Conservation (phyloP, 2,797 vertebrate genomes). For the Hydrolagus colliei region DNA sequence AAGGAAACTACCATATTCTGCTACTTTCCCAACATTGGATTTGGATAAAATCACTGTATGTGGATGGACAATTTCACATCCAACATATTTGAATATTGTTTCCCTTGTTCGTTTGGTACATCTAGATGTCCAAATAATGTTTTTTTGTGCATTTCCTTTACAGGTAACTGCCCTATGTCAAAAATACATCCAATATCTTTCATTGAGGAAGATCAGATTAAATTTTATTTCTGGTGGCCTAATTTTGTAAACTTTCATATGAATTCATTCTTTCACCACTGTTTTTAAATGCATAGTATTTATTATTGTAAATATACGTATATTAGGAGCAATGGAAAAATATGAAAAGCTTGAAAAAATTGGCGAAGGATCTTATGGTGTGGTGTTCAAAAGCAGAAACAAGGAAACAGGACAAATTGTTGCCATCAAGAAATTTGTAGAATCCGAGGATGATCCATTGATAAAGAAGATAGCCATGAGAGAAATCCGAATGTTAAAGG, state of each 20-base stretch:
- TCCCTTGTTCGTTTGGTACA: too few relatives aligned
- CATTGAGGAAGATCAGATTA: neutral
- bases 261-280: too few relatives aligned
- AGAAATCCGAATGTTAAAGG: conserved; percentile 33
- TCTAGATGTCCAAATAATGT: too few relatives aligned
- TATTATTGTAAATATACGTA: neutral
- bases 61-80: too few relatives aligned
- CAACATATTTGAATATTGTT: neutral
- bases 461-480: conserved; percentile 32
- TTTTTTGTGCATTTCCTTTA: too few relatives aligned
- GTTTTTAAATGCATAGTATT: too few relatives aligned
- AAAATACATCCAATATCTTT: too few relatives aligned
- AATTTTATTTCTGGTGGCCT: neutral
- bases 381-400: conserved; percentile 32
- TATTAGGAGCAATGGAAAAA: conserved; percentile 26
- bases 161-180: too few relatives aligned
- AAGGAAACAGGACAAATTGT: conserved; percentile 28
- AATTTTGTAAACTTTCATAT: neutral
- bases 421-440: conserved; percentile 32
- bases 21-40: too few relatives aligned
- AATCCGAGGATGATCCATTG: conserved; percentile 30
- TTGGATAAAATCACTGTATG: too few relatives aligned
- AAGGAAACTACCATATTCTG: too few relatives aligned
- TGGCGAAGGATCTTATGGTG: conserved; percentile 32
- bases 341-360: conserved; percentile 33